Percentiles rank a stretch among this genome's conserved stretches.
Evolutionary conservation across 2,113 vertebrate genomes (phyloP).

Genomic region (Ceuthmochares aereus): DNA sequence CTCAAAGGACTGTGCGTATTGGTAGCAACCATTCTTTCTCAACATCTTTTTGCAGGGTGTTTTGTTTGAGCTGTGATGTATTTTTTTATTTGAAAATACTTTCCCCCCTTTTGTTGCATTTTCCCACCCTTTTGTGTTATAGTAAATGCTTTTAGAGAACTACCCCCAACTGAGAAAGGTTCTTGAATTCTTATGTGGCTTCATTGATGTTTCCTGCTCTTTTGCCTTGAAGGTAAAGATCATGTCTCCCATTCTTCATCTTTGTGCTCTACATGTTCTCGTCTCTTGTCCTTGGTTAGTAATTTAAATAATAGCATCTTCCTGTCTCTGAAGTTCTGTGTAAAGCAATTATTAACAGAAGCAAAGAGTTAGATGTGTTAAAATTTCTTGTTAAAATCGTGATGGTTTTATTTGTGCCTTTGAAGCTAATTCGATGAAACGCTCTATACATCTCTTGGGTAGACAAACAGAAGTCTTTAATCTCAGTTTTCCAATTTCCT

Average conservation of each 20-base stretch:
- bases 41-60: background rate
- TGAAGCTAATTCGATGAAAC: background rate
- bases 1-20: background rate
- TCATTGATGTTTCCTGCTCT: background rate
- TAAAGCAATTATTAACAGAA: background rate
- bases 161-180: background rate
- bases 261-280: background rate
- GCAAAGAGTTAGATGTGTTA: background rate
- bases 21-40: background rate
- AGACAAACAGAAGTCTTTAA: background rate
- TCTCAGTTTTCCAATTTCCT: background rate
- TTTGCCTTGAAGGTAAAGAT: background rate
- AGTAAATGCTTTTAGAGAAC: background rate
- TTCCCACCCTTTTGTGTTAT: background rate
- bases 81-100: background rate
- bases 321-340: background rate
- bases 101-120: background rate
- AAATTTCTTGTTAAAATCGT: background rate
- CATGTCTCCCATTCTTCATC: background rate
- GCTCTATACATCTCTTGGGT: background rate
- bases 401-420: background rate
- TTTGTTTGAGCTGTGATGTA: background rate
- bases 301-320: background rate
- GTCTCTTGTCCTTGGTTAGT: background rate
- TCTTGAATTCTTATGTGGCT: background rate